Conservation (phyloP, 2,113 vertebrate genomes). For the Nerophis lumbriciformis region DNA sequence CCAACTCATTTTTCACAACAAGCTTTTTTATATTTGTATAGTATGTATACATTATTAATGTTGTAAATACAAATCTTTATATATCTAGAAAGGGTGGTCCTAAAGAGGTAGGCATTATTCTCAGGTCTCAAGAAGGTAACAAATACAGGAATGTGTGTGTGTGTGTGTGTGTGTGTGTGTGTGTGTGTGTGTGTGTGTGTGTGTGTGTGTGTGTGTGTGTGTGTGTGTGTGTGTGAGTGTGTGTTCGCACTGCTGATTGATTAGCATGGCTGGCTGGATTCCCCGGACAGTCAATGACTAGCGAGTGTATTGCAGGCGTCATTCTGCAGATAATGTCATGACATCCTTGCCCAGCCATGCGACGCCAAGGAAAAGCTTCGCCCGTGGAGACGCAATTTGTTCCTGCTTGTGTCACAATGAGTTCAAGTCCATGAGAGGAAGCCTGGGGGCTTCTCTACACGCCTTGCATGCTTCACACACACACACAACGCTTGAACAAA, state of each 20-base stretch:
- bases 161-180: too few species aligned
- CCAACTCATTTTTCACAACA: too few species aligned
- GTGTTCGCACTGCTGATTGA: background rate
- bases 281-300: slow-evolving; percentile 3
- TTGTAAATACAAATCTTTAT: too few species aligned
- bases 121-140: too few species aligned
- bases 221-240: background rate
- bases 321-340: slow-evolving; percentile 7
- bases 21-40: too few species aligned
- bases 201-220: too few species aligned
- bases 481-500: too few species aligned
- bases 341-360: slow-evolving; percentile 6
- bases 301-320: slow-evolving; percentile 1
- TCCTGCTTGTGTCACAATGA: background rate
- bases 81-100: too few species aligned
- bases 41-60: too few species aligned
- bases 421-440: background rate
- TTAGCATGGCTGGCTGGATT: background rate
- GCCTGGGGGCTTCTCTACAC: background rate
- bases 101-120: too few species aligned
- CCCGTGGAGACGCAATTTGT: slow-evolving; percentile 6
- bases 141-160: too few species aligned
- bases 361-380: background rate
- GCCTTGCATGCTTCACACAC: background rate
- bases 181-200: too few species aligned